phyloP scores from a whole-genome alignment of 2,113 vertebrate species.

The Gnathonemus echidnorhynchus region DNA sequence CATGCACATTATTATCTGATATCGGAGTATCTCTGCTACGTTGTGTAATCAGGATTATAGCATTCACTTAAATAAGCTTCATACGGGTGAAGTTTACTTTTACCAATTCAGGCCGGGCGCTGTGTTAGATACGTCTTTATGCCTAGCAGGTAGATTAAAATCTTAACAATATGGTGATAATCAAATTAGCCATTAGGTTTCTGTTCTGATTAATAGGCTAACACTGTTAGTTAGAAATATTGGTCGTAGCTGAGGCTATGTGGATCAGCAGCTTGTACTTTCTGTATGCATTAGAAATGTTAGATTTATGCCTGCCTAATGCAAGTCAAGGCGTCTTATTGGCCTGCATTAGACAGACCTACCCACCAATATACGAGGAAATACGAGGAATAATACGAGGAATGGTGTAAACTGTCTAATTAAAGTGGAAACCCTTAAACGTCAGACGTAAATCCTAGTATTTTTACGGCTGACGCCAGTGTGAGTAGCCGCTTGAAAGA shows the following conservation, averaged over 20 bases:
- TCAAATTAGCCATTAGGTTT: neutral
- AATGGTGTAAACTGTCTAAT: neutral
- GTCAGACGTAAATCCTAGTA: neutral
- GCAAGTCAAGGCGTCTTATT: neutral
- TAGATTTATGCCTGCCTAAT: neutral
- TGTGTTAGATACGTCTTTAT: neutral
- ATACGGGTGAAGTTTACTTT: neutral
- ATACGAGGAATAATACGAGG: neutral
- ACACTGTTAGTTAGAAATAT: neutral
- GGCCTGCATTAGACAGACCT: neutral
- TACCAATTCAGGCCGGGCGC: neutral
- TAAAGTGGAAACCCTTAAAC: neutral
- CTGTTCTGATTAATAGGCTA: neutral
- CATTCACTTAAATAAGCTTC: neutral
- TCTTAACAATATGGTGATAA: neutral
- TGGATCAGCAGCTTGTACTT: neutral
- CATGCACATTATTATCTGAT: neutral
- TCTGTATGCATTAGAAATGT: neutral
- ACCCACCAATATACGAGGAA: neutral
- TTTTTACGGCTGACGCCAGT: neutral
- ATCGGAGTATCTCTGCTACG: neutral
- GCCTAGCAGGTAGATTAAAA: neutral
- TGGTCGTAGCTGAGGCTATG: neutral
- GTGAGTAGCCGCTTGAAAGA: neutral
- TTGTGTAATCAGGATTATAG: neutral